These are phyloP conservation scores for Halichondria panicea DNA, from an alignment of 37 sponge, comb jelly and placozoan species.

Conservation along the genomic window DNA sequence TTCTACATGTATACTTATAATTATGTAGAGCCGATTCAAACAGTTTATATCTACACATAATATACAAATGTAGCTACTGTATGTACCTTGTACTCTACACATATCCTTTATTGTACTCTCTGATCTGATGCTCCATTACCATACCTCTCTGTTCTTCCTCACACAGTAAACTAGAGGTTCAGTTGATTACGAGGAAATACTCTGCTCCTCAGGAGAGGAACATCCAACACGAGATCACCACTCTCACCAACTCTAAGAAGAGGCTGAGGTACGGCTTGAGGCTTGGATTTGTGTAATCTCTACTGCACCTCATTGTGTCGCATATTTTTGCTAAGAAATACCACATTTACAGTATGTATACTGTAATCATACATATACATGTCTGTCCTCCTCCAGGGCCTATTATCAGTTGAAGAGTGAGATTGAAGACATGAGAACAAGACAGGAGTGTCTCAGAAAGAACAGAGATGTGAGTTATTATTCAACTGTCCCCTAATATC, in stretches of 20 bases:
- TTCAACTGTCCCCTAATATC: not conserved
- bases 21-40: too few species aligned
- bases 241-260: constrained; percentile 24
- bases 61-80: not conserved
- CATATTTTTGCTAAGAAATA: too few species aligned
- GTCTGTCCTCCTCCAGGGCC: constrained; percentile 12
- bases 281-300: not conserved
- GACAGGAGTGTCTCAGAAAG: constrained; percentile 20
- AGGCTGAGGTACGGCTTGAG: not conserved
- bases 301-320: too few species aligned
- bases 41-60: not conserved
- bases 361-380: not conserved
- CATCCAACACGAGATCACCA: constrained; percentile 29
- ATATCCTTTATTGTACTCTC: too few species aligned
- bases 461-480: constrained; percentile 28
- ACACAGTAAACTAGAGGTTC: constrained; percentile 26
- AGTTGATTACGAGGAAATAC: constrained; percentile 6
- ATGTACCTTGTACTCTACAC: not conserved
- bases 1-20: not conserved
- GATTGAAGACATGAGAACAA: constrained; percentile 17
- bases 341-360: too few species aligned
- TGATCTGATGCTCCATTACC: not conserved
- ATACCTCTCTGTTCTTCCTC: not conserved
- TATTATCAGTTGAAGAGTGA: constrained; percentile 25
- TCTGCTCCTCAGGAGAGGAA: constrained; percentile 36